phyloP scores from a whole-genome alignment of 2,113 vertebrate genomes.

The Cettia cetti region DNA sequence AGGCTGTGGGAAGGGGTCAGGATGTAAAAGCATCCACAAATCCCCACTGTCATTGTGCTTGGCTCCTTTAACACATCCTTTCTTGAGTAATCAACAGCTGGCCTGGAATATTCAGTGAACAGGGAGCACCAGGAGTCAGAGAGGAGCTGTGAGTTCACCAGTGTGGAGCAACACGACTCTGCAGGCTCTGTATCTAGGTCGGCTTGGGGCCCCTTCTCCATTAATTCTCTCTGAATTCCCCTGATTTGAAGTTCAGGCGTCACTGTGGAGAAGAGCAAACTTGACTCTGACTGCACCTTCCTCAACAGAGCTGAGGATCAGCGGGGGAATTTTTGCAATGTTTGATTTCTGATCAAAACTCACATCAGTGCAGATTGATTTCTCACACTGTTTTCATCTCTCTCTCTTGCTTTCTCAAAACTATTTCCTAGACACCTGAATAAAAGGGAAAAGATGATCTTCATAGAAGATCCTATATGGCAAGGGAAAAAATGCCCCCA shows the following conservation, averaged over 20 bases:
- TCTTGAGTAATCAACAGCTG: not conserved
- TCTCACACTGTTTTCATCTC: not conserved
- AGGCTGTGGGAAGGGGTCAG: not conserved
- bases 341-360: not conserved
- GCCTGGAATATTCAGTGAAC: not conserved
- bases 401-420: not conserved
- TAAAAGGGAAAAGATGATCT: not conserved
- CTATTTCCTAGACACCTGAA: not conserved
- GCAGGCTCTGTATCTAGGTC: not conserved
- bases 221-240: not conserved
- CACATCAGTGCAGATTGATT: not conserved
- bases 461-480: not conserved
- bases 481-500: accelerated
- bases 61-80: not conserved
- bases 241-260: not conserved
- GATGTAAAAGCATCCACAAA: not conserved
- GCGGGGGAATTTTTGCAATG: accelerated
- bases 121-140: accelerated
- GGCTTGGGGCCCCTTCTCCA: not conserved
- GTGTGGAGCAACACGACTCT: accelerated
- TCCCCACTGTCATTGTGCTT: accelerated
- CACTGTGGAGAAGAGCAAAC: not conserved
- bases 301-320: not conserved
- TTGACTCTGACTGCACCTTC: not conserved
- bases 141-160: not conserved